A percentile compares a stretch with the other conserved stretches of the same genome.
These are phyloP conservation scores for Tokudaia tokunoshimensis DNA, from an alignment of 2,797 vertebrate species.

Conservation along the genomic window DNA sequence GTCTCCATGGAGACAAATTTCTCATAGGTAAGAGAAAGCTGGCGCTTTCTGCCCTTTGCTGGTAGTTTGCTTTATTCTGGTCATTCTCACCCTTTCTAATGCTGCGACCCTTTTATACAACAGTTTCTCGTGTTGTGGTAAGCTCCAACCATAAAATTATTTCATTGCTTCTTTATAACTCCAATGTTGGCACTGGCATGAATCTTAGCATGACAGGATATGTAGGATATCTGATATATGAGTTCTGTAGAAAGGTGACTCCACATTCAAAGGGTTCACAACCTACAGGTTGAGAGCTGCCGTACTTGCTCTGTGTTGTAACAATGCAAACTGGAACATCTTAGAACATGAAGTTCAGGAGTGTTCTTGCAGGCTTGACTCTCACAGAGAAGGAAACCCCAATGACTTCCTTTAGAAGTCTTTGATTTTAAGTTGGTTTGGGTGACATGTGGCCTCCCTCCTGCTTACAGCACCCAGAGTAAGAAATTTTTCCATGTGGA, in stretches of 20 bases:
- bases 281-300: background rate
- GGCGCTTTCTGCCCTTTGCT: background rate
- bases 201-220: background rate
- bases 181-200: background rate
- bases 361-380: background rate
- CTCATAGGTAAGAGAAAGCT: background rate
- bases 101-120: too few relatives aligned
- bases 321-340: rapidly evolving
- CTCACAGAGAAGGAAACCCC: constrained; percentile 3
- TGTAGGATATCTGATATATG: background rate
- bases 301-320: background rate
- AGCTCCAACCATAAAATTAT: background rate
- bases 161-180: background rate
- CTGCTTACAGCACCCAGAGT: background rate
- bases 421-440: background rate
- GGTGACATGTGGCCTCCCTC: constrained; percentile 7
- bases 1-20: background rate
- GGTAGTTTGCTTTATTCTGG: background rate
- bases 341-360: background rate
- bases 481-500: constrained; percentile 22
- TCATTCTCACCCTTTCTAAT: background rate
- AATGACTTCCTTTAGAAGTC: background rate
- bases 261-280: background rate
- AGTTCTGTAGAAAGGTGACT: background rate
- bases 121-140: background rate